Conservation (phyloP, 2,113 vertebrate genomes). For the Procapra przewalskii region DNA sequence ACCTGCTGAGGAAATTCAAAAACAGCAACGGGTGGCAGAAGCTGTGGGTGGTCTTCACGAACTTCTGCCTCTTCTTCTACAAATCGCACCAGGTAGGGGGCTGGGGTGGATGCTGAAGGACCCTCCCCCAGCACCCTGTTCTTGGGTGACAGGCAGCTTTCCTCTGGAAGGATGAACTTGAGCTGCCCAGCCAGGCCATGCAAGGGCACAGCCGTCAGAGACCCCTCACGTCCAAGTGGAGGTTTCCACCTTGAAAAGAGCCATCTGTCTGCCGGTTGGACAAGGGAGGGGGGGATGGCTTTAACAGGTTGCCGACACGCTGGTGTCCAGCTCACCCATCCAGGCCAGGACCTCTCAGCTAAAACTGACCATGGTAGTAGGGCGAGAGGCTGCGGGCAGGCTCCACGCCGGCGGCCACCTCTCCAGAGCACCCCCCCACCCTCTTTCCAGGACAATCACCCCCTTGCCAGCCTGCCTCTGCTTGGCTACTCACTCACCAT, state of each 20-base stretch:
- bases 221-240: accelerated
- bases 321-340: not conserved
- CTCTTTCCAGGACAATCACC: conserved; percentile 91
- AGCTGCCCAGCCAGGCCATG: not conserved
- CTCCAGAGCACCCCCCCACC: not conserved
- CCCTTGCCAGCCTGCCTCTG: conserved; percentile 95
- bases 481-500: conserved; percentile 95
- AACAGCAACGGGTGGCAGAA: conserved; percentile 99
- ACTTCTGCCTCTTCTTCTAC: conserved; percentile 99
- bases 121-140: accelerated
- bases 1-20: conserved; percentile 97
- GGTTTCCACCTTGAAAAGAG: not conserved
- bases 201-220: accelerated
- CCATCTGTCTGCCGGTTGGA: too few species aligned
- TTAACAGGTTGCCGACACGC: accelerated
- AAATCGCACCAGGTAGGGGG: conserved; percentile 94
- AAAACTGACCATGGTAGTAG: not conserved
- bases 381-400: not conserved
- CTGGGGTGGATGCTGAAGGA: not conserved
- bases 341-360: not conserved
- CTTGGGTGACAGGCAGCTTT: not conserved
- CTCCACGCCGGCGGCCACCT: accelerated
- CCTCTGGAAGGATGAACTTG: too few species aligned
- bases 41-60: conserved; percentile 99
- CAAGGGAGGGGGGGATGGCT: accelerated